These are phyloP conservation scores for Caiman crocodilus DNA, from an alignment of 2,797 vertebrate genomes.

Conservation along the genomic window DNA sequence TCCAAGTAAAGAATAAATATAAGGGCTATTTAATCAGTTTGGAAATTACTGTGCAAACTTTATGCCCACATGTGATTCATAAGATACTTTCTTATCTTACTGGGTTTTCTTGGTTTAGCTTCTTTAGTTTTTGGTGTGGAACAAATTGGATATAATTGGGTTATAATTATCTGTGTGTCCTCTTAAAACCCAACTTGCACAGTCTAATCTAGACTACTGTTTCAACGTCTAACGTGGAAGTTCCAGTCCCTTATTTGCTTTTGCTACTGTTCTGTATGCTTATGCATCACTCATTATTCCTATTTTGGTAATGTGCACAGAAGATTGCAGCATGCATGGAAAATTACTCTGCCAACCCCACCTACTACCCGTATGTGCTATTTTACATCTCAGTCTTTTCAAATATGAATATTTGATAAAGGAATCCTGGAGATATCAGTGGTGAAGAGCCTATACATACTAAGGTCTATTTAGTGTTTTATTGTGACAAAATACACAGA, in stretches of 20 bases:
- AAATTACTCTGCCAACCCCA: slow-evolving; percentile 71
- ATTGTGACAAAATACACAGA: slow-evolving; percentile 52
- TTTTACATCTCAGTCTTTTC: slow-evolving; percentile 73
- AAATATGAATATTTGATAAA: slow-evolving; percentile 74
- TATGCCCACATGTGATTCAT: not conserved
- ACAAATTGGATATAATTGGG: not conserved
- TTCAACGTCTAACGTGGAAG: slow-evolving; percentile 58
- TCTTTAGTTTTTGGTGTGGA: slow-evolving; percentile 1
- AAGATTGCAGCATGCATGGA: slow-evolving; percentile 79
- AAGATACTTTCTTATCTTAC: slow-evolving; percentile 14
- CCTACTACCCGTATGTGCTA: slow-evolving; percentile 66
- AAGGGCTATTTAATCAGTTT: slow-evolving; percentile 49
- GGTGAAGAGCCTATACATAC: slow-evolving; percentile 31
- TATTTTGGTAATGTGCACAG: slow-evolving; percentile 76
- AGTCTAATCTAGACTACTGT: slow-evolving; percentile 63
- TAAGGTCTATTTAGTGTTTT: slow-evolving; percentile 31
- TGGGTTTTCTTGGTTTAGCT: slow-evolving; percentile 30
- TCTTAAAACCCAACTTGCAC: slow-evolving; percentile 30
- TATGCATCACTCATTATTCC: slow-evolving; percentile 70
- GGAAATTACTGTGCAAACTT: slow-evolving; percentile 28
- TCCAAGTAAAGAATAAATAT: slow-evolving; percentile 13
- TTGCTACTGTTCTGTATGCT: slow-evolving; percentile 76
- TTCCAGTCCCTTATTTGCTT: slow-evolving; percentile 69
- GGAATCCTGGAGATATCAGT: slow-evolving; percentile 37
- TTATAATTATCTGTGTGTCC: slow-evolving; percentile 34